Evolutionary conservation across 2,797 vertebrate genomes (phyloP), one percentile per base, ranked within the genome.

Genomic region (Enteromius paludinosus): DNA sequence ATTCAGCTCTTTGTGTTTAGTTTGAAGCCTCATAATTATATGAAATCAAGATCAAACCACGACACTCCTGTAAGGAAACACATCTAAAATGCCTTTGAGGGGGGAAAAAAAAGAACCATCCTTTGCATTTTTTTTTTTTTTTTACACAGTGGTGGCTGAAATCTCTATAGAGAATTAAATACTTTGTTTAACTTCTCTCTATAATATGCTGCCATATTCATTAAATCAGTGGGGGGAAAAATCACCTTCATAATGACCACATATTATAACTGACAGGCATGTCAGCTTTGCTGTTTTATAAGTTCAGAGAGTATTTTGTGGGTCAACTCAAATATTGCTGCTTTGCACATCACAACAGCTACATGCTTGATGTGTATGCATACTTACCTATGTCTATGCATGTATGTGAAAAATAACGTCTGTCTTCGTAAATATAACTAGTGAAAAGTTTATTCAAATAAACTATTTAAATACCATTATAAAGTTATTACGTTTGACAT

Each of bases 241-340:
- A 78, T 30, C 5, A 52, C 28, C 65, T 54, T 73, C 18, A 75
- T 79, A 83, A 70, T 52, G 43, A 17, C 28, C 52, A 25, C 17
- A 41, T 56, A 66, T 56, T 45, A 69, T 69, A 65, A 72, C n/a
- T 78, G 82, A 78, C 68, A 56, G 78, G n/a, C 30, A 69, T 73
- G 78, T 68, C 23, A 69, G 78, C 71, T 78, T 85, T 76, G 45
- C 45, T 35, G 41, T 66, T 80, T 83, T 65, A 65, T 79, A 14
- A 79, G 79, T 70, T 84, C 76, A 78, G 59, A 69, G 61, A 33
- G 54, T 38, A 43, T 75, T 82, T 75, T 84, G 68, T 83, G 77
- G n/a, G 38, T 77, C 61, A 80, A 45, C 65, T 65, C 20, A 78
- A 70, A 77, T 62, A 76, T 49, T 81, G 61, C 69, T 64, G 68